Base-by-base conservation (phyloP, 2,888 invertebrate genomes). In the Clepsis dumicolana region DNA sequence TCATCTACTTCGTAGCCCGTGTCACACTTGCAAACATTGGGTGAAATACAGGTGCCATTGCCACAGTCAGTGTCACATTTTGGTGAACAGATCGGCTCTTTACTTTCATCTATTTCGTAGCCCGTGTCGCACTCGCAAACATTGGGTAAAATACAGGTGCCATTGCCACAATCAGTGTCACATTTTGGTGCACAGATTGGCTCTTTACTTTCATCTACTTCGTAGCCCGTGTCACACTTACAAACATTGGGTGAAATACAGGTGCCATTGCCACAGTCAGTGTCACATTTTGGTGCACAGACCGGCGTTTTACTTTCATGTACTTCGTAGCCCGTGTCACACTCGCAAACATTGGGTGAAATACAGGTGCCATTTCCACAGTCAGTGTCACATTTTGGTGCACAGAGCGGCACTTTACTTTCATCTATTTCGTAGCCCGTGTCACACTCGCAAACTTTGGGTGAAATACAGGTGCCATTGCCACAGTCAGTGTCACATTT, bases 401-500 rank as follows among this genome's bases (percentile, higher is more conserved):
- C 18, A 44, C 44, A 44, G 0, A 41, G 1, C 4, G 16, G 44
- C 0, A 16, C 8, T 0, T 44, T 44, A 0, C 8, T 44, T 44
- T 44, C 44, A 0, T 44, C 18, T 8, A 18, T 1, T 0, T 18
- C 1, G 18, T 44, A 44, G 18, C 18, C 44, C 1, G 8, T 1
- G 8, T 44, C 44, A 44, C 44, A 44, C 0, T 7, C 0, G 16
- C 44, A 44, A 7, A 44, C 18, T 8, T 44, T 44, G 8, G 44
- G 44, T 44, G 44, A 1, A 8, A 18, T 4, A 76, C 90, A 91
- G 29, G 74, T 74, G 0, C 88, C 89, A 61, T 86, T 83, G 0
- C 69, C 73, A 71, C 89, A 90, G 2, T 71, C 56, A 4, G 56
- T 59, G 3, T 70, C 54, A 44, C 85, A 85, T 10, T 69, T 8